Conservation (phyloP, 1,140 invertebrate species). For the Holcopasites calliopsidis region DNA sequence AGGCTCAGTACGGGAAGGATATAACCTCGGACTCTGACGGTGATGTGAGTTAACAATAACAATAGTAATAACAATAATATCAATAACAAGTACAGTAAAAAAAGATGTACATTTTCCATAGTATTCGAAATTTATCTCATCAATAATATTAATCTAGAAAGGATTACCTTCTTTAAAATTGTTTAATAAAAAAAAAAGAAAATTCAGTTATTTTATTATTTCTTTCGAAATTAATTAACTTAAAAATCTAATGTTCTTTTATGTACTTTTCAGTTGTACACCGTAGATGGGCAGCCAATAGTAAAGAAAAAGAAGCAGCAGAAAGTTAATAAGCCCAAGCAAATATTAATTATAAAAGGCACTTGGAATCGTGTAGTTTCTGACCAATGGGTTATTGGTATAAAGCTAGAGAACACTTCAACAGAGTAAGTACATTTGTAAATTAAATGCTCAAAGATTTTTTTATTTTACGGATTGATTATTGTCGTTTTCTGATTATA, state of each 20-base stretch:
- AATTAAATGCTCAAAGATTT: not conserved
- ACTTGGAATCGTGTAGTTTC: constrained; percentile 67
- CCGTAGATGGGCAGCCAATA: constrained; percentile 57
- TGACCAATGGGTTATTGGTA: constrained; percentile 72
- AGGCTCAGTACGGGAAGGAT: constrained; percentile 46
- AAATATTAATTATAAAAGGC: constrained; percentile 43
- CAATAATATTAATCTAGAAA: not conserved
- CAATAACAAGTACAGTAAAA: not conserved
- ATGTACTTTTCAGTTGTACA: constrained; percentile 61
- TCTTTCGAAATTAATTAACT: too few relatives aligned
- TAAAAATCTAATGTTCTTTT: too few relatives aligned
- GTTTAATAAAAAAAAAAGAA: too few relatives aligned
- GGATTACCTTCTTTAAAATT: too few relatives aligned
- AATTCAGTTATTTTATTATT: too few relatives aligned
- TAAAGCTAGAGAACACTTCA: constrained; percentile 62
- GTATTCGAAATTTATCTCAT: not conserved
- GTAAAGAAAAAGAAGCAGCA: constrained; percentile 54
- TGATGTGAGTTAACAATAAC: constrained; percentile 58
- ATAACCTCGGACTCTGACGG: constrained; percentile 59
- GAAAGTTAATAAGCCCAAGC: not conserved
- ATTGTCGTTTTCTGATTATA: constrained; percentile 27
- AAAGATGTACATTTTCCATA: not conserved
- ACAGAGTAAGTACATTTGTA: constrained; percentile 65
- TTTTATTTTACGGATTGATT: constrained; percentile 38
- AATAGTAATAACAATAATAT: not conserved